A percentile compares a stretch with the other conserved stretches of the same genome.
Conservation (phyloP, 2,888 invertebrate genomes). For the Eupithecia centaureata region DNA sequence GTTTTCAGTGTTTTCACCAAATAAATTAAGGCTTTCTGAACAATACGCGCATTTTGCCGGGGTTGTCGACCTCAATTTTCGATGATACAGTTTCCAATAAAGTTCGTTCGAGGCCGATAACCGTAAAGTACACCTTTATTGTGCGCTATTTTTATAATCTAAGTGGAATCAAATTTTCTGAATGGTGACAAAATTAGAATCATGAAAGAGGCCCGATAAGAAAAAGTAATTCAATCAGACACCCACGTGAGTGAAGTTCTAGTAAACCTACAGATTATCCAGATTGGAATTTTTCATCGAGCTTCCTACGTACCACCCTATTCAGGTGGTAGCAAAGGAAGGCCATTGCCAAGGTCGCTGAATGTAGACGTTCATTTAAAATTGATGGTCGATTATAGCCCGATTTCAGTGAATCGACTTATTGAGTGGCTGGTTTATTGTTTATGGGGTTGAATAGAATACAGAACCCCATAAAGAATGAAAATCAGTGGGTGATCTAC, state of each 20-base stretch:
- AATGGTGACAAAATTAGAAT: not conserved
- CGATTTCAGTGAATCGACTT: slow-evolving; percentile 18
- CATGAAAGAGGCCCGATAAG: not conserved
- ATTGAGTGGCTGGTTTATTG: slow-evolving; percentile 16
- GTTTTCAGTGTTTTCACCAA: no score
- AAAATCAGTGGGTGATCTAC: not conserved
- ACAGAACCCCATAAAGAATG: not conserved
- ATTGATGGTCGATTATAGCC: slow-evolving; percentile 18
- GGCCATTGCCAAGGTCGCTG: slow-evolving; percentile 21
- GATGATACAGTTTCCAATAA: slow-evolving; percentile 34
- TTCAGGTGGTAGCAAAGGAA: slow-evolving; percentile 15
- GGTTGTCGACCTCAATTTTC: slow-evolving; percentile 49
- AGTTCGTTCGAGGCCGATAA: not conserved
- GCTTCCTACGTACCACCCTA: not conserved
- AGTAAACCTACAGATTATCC: not conserved
- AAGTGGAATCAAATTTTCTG: not conserved
- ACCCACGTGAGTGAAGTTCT: not conserved
- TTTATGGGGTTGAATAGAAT: not conserved
- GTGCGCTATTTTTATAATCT: not conserved
- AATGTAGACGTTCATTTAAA: slow-evolving; percentile 21
- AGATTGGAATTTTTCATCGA: not conserved
- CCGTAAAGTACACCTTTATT: not conserved
- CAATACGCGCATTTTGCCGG: slow-evolving; percentile 42
- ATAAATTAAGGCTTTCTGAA: slow-evolving; percentile 26
- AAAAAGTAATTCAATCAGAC: not conserved